Conservation (phyloP, 2,797 vertebrate species). For the Rhinoraja longicauda region DNA sequence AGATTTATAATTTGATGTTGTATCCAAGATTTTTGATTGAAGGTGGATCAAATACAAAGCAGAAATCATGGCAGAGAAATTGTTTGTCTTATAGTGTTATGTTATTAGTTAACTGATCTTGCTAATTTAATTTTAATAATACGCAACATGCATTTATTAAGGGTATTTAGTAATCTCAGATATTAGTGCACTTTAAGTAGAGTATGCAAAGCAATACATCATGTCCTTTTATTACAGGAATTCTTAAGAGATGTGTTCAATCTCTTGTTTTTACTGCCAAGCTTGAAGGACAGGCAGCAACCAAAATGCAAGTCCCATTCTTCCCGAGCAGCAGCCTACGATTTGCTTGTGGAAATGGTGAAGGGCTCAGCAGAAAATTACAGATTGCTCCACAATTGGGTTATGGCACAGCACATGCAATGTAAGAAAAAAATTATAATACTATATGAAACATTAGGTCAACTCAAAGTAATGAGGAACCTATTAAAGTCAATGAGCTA, state of each 20-base stretch:
- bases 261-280: slow-evolving; percentile 90
- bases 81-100: background rate
- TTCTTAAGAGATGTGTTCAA: slow-evolving; percentile 93
- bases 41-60: background rate
- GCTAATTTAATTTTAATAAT: background rate
- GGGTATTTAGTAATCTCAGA: background rate
- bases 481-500: background rate
- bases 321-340: slow-evolving; percentile 90
- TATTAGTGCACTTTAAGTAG: background rate
- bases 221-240: slow-evolving; percentile 61
- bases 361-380: slow-evolving; percentile 96
- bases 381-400: slow-evolving; percentile 96
- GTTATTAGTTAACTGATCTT: background rate
- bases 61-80: background rate
- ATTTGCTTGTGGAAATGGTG: slow-evolving; percentile 92
- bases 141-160: background rate
- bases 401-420: slow-evolving; percentile 98
- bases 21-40: background rate
- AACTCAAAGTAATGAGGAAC: background rate
- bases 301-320: slow-evolving; percentile 96
- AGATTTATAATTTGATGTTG: background rate
- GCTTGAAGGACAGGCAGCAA: slow-evolving; percentile 86
- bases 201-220: background rate
- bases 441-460: background rate
- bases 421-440: slow-evolving; percentile 60